Conservation (phyloP, 2,113 vertebrate species). For the Mesocricetus auratus region DNA sequence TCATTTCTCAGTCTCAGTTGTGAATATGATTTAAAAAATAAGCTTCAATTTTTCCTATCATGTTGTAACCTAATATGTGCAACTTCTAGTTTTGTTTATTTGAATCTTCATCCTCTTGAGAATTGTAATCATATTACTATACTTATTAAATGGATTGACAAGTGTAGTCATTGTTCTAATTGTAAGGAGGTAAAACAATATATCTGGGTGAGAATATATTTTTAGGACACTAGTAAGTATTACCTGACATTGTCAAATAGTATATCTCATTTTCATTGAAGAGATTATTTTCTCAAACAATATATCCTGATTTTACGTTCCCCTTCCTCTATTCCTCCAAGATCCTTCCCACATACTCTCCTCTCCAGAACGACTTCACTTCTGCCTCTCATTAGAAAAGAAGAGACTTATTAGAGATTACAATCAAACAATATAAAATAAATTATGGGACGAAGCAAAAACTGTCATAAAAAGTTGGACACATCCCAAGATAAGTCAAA, state of each 20-base stretch:
- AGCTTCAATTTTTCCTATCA: not conserved
- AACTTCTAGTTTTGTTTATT: not conserved
- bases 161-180: not conserved
- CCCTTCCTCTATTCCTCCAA: not conserved
- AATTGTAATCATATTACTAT: not conserved
- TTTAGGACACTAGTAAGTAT: not conserved
- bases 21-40: not conserved
- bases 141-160: not conserved
- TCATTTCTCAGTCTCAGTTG: not conserved
- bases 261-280: not conserved
- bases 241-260: not conserved
- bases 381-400: not conserved
- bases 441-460: not conserved
- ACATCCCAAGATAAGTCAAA: not conserved
- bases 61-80: not conserved
- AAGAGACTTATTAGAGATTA: not conserved
- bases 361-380: not conserved
- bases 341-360: not conserved
- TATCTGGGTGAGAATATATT: not conserved
- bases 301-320: not conserved
- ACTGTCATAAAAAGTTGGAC: not conserved
- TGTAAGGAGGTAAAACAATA: not conserved
- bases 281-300: not conserved
- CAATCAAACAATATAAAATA: not conserved
- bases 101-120: not conserved